Evolutionary conservation across 2,888 invertebrate genomes (phyloP).

Genomic region (Lissonota sp.): DNA sequence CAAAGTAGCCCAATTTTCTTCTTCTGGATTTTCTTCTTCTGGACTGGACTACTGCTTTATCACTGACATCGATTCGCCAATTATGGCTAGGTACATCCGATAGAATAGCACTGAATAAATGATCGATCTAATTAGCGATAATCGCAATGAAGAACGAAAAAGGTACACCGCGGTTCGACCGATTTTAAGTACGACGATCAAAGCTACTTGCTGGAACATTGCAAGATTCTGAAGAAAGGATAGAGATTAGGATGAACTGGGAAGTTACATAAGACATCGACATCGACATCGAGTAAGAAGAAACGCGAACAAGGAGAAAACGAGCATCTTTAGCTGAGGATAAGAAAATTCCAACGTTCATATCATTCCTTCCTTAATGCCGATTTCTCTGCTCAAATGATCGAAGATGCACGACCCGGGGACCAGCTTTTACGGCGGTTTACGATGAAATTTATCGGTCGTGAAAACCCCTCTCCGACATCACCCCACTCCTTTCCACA

Average conservation of each 20-base stretch:
- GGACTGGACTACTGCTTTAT: too few species aligned
- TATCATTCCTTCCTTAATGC: conserved; percentile 10
- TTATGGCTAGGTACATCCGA: background rate
- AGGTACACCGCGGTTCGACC: background rate
- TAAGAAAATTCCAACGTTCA: conserved; percentile 15
- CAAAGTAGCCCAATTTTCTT: too few species aligned
- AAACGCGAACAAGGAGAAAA: conserved; percentile 12
- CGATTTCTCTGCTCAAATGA: background rate
- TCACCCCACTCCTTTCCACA: conserved; percentile 1
- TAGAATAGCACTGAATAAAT: conserved; percentile 12
- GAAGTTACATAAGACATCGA: background rate
- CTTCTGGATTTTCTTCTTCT: too few species aligned
- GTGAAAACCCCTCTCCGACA: conserved; percentile 18
- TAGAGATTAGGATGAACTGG: background rate
- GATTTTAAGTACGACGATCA: conserved; percentile 21
- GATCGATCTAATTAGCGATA: conserved; percentile 20
- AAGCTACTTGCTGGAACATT: conserved; percentile 7
- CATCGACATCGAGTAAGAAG: conserved; percentile 1
- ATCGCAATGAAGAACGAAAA: background rate
- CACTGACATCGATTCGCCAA: too few species aligned
- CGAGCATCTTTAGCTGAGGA: background rate
- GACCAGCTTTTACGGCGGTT: conserved; percentile 60
- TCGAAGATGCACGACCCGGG: conserved; percentile 43
- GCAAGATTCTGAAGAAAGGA: background rate
- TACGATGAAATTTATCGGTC: conserved; percentile 62